phyloP scores from a whole-genome alignment of 2,888 invertebrate genomes.

The Cantharis lateralis region DNA sequence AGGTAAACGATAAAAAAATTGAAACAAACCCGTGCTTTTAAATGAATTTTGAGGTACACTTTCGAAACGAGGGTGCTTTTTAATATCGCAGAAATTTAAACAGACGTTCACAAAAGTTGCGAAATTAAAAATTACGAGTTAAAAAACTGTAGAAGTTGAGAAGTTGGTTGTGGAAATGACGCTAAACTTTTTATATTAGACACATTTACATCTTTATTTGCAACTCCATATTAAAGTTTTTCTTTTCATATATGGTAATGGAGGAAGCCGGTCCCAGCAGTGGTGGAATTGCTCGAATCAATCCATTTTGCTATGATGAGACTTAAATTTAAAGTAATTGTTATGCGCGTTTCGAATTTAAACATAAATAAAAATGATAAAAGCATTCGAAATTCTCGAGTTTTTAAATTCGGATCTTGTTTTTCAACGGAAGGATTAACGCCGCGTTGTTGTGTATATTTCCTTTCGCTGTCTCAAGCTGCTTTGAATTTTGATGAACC shows the following conservation, averaged over 20 bases:
- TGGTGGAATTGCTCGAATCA: slow-evolving; percentile 10
- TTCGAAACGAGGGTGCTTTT: slow-evolving; percentile 24
- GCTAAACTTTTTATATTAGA: slow-evolving; percentile 33
- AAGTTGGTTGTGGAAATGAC: slow-evolving; percentile 31
- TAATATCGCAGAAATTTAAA: slow-evolving; percentile 34
- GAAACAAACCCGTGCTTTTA: background rate
- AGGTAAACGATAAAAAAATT: slow-evolving; percentile 3
- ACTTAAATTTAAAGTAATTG: slow-evolving; percentile 16
- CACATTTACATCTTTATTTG: slow-evolving; percentile 39
- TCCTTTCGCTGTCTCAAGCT: slow-evolving; percentile 30
- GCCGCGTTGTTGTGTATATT: slow-evolving; percentile 35
- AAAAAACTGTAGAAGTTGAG: slow-evolving; percentile 34
- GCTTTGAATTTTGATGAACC: slow-evolving; percentile 38
- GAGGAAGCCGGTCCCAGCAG: slow-evolving; percentile 19
- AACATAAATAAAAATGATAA: slow-evolving; percentile 37
- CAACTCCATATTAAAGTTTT: slow-evolving; percentile 35
- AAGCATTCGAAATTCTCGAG: slow-evolving; percentile 28
- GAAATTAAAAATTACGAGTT: slow-evolving; percentile 39
- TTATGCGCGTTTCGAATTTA: slow-evolving; percentile 24
- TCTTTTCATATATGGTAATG: slow-evolving; percentile 31
- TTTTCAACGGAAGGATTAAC: slow-evolving; percentile 39
- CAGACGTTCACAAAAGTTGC: slow-evolving; percentile 31
- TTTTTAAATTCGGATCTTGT: slow-evolving; percentile 38
- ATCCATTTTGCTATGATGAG: slow-evolving; percentile 20
- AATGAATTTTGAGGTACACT: slow-evolving; percentile 27